Evolutionary conservation across 2,113 vertebrate species (phyloP), one percentile per base, ranked within the genome.

Genomic region (Pandion haliaetus): DNA sequence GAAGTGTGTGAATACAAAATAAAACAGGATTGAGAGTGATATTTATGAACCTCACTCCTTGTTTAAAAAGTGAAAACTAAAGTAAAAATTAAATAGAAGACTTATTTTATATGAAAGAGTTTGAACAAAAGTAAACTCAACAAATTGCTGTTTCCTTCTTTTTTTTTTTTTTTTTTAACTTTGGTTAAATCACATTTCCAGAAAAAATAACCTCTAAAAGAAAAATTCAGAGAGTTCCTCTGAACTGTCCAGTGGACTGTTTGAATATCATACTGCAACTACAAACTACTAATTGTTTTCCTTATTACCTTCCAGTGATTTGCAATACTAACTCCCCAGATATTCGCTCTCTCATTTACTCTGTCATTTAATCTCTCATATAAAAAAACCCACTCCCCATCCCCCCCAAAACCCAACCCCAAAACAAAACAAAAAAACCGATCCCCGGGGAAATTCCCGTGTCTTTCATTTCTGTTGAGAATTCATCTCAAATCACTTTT

Each of bases 91-190:
- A 32, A 44, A 47, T 14, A 21, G 6, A 26, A 31, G 1, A 11
- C 4, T 32, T 32, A 58, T 28, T 82, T 70, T 66, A 42, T 8
- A 17, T 32, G 3, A 18, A 77, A 81, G 1, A 16, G 3, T 49
- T 79, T 15, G 44, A 49, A 57, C 7, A 40, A 42, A 44, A 31
- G 2, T 24, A 31, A 73, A 28, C 4, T 5, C 14, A 13, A 34
- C 1, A 29, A 55, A 25, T 3, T 52, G 2, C 1, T 54, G 4
- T 10, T 17, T 52, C 6, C 2, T 21, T 40, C 21, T 5, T 11
- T 26, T 47, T 49, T 14, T 36, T 4, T 15, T 34, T 15, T 38
- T 4, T 14, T 31, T 31, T 29, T 24, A 61, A 28, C 45, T 63
- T 34, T 34, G 3, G 1, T 42, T 66, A 81, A 38, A 62, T 47